Percentiles rank a stretch among this genome's conserved stretches.
phyloP scores from a whole-genome alignment of 2,113 vertebrate species.

The Podarcis raffonei region DNA sequence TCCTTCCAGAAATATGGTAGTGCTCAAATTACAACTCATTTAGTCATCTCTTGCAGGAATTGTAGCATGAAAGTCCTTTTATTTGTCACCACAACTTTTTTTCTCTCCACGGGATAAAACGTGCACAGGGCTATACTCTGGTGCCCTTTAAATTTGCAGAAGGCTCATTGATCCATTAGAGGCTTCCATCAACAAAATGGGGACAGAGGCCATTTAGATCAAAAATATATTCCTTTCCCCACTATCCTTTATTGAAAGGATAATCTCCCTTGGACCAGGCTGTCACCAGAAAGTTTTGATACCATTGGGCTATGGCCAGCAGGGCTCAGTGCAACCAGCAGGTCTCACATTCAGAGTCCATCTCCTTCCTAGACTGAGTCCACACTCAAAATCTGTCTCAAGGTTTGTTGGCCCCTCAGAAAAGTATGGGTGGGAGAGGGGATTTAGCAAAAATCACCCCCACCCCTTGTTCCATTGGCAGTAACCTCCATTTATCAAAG shows the following conservation, averaged over 20 bases:
- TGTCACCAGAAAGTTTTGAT: no score
- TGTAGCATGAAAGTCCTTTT: not conserved
- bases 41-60: slow-evolving; percentile 23
- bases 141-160: not conserved
- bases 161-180: not conserved
- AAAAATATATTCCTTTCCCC: not conserved
- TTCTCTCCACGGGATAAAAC: not conserved
- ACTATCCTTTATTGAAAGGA: not conserved
- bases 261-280: no score
- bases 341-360: no score
- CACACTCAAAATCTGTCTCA: no score
- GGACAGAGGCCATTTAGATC: not conserved
- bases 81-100: not conserved
- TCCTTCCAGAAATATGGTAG: slow-evolving; percentile 19
- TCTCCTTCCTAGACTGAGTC: no score
- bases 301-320: no score
- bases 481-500: not conserved
- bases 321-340: no score
- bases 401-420: no score
- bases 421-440: no score
- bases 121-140: not conserved
- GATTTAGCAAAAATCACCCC: not conserved
- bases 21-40: slow-evolving; percentile 4
- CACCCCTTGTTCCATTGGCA: not conserved
- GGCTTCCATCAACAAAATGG: not conserved